Evolutionary conservation across 2,797 vertebrate species (phyloP).

Genomic region (Micromesistius poutassou): DNA sequence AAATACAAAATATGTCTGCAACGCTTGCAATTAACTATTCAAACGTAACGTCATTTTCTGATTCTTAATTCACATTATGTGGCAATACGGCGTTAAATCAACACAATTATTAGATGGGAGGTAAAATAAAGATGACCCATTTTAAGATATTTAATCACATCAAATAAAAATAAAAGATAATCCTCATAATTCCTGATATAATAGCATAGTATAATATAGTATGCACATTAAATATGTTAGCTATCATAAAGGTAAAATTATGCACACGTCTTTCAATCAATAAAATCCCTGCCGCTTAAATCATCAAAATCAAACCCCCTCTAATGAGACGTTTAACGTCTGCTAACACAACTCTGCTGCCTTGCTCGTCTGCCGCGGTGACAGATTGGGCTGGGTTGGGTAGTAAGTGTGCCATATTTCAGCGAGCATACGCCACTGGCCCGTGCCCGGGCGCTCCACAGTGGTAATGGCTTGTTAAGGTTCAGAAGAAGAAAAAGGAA

Average conservation of each 20-base stretch:
- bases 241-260: background rate
- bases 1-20: too few relatives aligned
- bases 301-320: background rate
- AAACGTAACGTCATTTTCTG: too few relatives aligned
- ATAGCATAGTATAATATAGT: too few relatives aligned
- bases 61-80: too few relatives aligned
- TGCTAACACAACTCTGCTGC: background rate
- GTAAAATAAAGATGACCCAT: too few relatives aligned
- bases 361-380: background rate
- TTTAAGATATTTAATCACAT: too few relatives aligned
- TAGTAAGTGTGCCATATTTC: constrained; percentile 26
- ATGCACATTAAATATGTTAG: too few relatives aligned
- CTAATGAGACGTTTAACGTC: background rate
- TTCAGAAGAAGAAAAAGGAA: constrained; percentile 39
- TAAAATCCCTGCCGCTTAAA: background rate
- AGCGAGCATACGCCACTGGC: constrained; percentile 35
- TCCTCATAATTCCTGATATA: too few relatives aligned
- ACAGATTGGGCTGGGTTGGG: background rate
- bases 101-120: too few relatives aligned
- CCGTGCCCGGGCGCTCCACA: constrained; percentile 21
- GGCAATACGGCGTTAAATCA: too few relatives aligned
- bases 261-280: background rate
- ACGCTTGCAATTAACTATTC: too few relatives aligned
- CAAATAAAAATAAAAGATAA: too few relatives aligned
- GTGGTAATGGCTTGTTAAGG: constrained; percentile 65